Conservation (phyloP, 2,797 vertebrate genomes). For the Gallinago solitaria region DNA sequence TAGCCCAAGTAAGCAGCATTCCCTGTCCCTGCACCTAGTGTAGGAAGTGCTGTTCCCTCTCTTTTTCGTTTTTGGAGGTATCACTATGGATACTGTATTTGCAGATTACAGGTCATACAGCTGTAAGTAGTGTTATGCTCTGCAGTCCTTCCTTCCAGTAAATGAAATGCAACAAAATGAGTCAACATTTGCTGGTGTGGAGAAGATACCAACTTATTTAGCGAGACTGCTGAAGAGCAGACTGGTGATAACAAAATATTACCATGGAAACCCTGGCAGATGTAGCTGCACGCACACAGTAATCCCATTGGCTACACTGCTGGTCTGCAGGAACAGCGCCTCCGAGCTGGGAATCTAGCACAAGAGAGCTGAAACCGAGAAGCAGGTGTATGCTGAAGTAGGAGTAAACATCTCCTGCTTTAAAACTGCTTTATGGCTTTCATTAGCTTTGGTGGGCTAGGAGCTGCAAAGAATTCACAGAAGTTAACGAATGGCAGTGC, state of each 20-base stretch:
- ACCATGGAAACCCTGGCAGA: not conserved
- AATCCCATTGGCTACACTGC: not conserved
- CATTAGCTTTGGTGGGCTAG: not conserved
- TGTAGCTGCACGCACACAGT: not conserved
- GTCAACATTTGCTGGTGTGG: not conserved
- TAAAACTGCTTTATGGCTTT: not conserved
- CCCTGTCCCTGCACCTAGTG: rapidly evolving
- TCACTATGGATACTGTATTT: not conserved
- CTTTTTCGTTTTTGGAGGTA: not conserved
- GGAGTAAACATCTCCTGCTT: not conserved
- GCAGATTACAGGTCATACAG: not conserved
- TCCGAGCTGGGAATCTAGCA: not conserved
- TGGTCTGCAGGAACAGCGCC: not conserved
- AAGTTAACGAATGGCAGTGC: not conserved
- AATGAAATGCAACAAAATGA: not conserved
- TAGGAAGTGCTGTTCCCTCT: not conserved
- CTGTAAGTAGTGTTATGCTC: not conserved
- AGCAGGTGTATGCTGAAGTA: not conserved
- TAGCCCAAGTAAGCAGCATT: not conserved
- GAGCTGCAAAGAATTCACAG: not conserved
- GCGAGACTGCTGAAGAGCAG: not conserved
- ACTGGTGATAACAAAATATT: not conserved
- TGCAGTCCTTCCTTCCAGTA: not conserved
- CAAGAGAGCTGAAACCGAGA: not conserved
- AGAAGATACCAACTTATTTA: not conserved